A percentile compares a stretch with the other conserved stretches of the same genome.
Evolutionary conservation across 1,140 invertebrate genomes (phyloP).

Genomic region (Drosophila kurseongensis): DNA sequence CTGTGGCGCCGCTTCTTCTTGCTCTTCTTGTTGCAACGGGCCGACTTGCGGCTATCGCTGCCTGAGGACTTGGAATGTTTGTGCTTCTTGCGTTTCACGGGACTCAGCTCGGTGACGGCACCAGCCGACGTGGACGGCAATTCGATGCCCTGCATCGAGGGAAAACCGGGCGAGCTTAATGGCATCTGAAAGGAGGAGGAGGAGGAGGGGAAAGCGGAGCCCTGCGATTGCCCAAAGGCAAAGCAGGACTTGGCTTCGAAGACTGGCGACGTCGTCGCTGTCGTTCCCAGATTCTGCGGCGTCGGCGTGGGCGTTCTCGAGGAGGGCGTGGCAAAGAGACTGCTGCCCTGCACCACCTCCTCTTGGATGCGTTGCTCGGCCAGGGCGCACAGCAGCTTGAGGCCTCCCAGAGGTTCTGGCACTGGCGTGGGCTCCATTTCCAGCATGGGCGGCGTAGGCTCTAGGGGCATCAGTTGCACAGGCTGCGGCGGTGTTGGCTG

Average conservation of each 20-base stretch:
- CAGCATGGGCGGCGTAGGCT: constrained; percentile 62
- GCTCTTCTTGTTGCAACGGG: constrained; percentile 78
- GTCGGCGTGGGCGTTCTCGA: constrained; percentile 62
- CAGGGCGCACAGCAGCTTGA: constrained; percentile 92
- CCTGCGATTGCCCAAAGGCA: constrained; percentile 30
- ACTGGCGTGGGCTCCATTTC: constrained; percentile 78
- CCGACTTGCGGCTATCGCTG: constrained; percentile 68
- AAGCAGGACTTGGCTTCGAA: constrained; percentile 40
- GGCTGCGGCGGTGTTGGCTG: constrained; percentile 51
- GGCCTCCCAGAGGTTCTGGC: constrained; percentile 87
- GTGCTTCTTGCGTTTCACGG: constrained; percentile 79
- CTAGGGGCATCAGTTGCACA: constrained; percentile 25
- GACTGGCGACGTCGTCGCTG: constrained; percentile 15
- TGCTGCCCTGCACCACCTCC: constrained; percentile 85
- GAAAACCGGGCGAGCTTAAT: constrained; percentile 61
- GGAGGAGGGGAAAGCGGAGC: constrained; percentile 30
- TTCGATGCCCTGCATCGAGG: constrained; percentile 81
- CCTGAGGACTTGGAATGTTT: constrained; percentile 84
- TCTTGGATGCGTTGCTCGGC: constrained; percentile 94
- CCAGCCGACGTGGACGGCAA: constrained; percentile 60
- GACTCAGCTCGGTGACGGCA: constrained; percentile 35
- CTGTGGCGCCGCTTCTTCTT: constrained; percentile 76
- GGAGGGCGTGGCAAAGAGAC: constrained; percentile 65
- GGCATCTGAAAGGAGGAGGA: constrained; percentile 48
- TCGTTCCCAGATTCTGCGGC: constrained; percentile 1